phyloP scores from a whole-genome alignment of 1,140 invertebrate genomes.

The Neoseiulus cucumeris region DNA sequence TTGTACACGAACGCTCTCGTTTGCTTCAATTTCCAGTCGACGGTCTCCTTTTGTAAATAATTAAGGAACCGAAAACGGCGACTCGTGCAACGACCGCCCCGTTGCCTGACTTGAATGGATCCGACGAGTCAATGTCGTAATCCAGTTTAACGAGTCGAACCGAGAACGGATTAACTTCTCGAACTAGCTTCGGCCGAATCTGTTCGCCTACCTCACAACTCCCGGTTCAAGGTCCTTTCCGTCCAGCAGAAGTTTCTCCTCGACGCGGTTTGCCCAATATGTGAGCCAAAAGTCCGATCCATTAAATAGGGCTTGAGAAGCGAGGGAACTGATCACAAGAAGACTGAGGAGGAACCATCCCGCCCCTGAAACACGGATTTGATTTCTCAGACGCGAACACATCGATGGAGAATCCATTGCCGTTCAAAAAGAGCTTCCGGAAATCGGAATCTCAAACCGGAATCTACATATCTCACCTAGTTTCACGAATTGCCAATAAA shows the following conservation, averaged over 20 bases:
- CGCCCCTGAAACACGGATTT: slow-evolving; percentile 10
- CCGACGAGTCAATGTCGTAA: too few relatives aligned
- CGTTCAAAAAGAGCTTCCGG: background rate
- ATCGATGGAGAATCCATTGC: background rate
- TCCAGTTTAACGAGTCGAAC: too few relatives aligned
- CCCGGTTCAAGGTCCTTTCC: background rate
- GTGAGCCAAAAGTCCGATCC: slow-evolving; percentile 21
- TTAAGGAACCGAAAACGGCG: too few relatives aligned
- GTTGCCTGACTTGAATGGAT: too few relatives aligned
- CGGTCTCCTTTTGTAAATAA: too few relatives aligned
- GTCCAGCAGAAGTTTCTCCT: background rate
- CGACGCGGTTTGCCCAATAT: slow-evolving; percentile 16
- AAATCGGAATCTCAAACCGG: background rate
- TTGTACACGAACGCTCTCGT: too few relatives aligned
- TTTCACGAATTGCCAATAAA: slow-evolving; percentile 19
- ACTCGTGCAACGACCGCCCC: too few relatives aligned
- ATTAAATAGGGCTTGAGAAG: slow-evolving; percentile 21
- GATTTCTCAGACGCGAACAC: too few relatives aligned
- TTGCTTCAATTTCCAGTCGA: too few relatives aligned
- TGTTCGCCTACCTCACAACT: background rate
- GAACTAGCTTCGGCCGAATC: background rate
- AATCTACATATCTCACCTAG: slow-evolving; percentile 6
- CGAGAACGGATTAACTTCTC: too few relatives aligned
- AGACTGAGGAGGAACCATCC: slow-evolving; percentile 13
- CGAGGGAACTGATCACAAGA: slow-evolving; percentile 17